A percentile compares a stretch with the other conserved stretches of the same genome.
Conservation (phyloP, 2,113 vertebrate genomes). For the Pomatorhinus ruficollis region DNA sequence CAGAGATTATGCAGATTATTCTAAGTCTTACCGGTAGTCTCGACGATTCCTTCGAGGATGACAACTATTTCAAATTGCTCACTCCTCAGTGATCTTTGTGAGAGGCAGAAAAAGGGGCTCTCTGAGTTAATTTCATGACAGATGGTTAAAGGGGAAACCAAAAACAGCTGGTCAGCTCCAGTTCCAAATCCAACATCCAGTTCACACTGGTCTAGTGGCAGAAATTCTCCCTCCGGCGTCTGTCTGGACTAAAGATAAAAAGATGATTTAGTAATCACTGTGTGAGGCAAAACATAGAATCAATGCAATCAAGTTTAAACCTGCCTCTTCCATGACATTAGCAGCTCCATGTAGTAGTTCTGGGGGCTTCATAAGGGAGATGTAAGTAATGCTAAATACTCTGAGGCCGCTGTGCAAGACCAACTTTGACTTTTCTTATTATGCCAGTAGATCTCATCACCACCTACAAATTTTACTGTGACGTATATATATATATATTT, state of each 20-base stretch:
- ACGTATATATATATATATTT: too few species aligned
- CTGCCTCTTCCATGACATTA: not conserved
- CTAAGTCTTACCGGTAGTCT: constrained; percentile 82
- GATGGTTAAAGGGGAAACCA: constrained; percentile 90
- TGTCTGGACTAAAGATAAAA: constrained; percentile 82
- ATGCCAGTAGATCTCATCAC: not conserved
- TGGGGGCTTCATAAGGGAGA: not conserved
- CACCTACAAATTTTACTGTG: not conserved
- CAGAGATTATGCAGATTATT: not conserved
- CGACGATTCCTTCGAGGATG: constrained; percentile 90
- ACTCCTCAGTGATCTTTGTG: constrained; percentile 84
- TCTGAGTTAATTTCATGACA: constrained; percentile 88
- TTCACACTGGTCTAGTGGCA: constrained; percentile 89
- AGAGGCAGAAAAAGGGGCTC: constrained; percentile 89
- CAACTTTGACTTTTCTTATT: not conserved
- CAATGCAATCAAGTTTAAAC: not conserved
- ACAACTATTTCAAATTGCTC: constrained; percentile 92
- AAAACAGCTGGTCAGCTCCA: constrained; percentile 88
- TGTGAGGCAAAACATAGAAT: not conserved
- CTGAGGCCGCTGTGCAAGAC: not conserved
- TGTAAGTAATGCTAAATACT: not conserved
- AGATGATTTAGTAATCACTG: not conserved
- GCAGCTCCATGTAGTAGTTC: not conserved
- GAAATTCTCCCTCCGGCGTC: constrained; percentile 89
- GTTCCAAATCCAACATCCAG: constrained; percentile 91